phyloP scores from a whole-genome alignment of 2,113 vertebrate genomes.

The Neomonachus schauinslandi region DNA sequence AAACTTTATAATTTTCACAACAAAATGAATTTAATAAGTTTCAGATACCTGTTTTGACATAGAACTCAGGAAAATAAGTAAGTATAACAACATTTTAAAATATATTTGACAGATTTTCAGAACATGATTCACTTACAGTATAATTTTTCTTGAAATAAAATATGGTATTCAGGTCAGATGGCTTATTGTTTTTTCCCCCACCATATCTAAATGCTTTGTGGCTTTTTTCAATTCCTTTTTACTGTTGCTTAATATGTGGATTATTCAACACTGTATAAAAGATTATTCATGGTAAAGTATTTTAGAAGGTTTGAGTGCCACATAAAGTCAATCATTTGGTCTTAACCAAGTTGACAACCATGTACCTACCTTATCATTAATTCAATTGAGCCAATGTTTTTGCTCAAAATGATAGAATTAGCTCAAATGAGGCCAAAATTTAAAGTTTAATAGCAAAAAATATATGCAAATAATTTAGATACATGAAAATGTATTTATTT shows the following conservation, averaged over 20 bases:
- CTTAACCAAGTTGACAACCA: neutral
- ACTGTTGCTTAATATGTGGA: accelerated
- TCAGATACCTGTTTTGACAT: neutral
- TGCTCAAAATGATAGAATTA: neutral
- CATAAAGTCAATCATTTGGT: neutral
- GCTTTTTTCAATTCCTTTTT: neutral
- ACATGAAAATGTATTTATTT: neutral
- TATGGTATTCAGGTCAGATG: neutral
- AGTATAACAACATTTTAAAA: neutral
- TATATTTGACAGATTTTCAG: neutral
- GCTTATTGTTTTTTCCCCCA: neutral
- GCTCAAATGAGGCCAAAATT: neutral
- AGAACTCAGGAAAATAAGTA: constrained; percentile 50
- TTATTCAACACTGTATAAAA: neutral
- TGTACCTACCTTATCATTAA: neutral
- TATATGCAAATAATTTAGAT: neutral
- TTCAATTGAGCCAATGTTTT: neutral
- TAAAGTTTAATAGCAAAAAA: neutral
- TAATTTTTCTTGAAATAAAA: constrained; percentile 17
- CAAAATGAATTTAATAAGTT: constrained; percentile 50
- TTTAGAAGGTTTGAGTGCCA: neutral
- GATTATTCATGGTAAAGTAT: neutral
- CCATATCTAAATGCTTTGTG: neutral
- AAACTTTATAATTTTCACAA: constrained; percentile 63
- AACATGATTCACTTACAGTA: neutral